Base-by-base conservation (phyloP, 2,888 invertebrate genomes). In the Eustalomyia histrio region DNA sequence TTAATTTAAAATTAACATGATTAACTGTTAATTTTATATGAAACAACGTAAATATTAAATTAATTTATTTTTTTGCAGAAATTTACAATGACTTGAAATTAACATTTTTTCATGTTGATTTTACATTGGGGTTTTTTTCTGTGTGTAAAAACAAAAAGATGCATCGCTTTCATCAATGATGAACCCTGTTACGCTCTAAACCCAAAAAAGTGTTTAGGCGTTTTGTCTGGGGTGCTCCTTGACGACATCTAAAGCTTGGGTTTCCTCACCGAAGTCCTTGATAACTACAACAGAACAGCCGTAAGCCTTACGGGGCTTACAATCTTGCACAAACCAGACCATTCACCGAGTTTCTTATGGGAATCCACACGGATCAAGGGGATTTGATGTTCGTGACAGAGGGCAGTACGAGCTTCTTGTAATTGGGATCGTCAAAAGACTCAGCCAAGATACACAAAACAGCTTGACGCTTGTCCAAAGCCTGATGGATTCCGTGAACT, bases 321-420 rank as follows among this genome's bases (percentile, higher is more conserved):
- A 89, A 99, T 97, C 93, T 99, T 99, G 93, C 99, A 99, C 80
- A 99, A 94, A 85, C 99, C 99, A 61, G 98, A 97, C 99, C 99
- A 99, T 93, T 99, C 99, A 61, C 99, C 99, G 74, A 99, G 94
- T 90, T 98, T 98, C 92, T 99, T 99, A 93, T 99, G 99, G 92
- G 98, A 98, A 91, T 99, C 99, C 64, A 99, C 98, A 91, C 93
- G 90, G 85, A 99, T 95, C 83, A 99, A 93, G 80, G 99, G 97
- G 90, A 99, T 99, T 90, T 97, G 96, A 92, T 99, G 99, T 92
- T 99, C 99, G 84, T 97, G 97, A 92, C 99, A 99, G 76, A 99
- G 93, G 52, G 99, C 99, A 89, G 98, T 97, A 99, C 97, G 67
- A 99, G 93, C 90, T 98, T 99, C 90, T 98, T 97, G 93, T 99